Base-by-base conservation (phyloP, 2,113 vertebrate species). In the Stictonetta naevosa region DNA sequence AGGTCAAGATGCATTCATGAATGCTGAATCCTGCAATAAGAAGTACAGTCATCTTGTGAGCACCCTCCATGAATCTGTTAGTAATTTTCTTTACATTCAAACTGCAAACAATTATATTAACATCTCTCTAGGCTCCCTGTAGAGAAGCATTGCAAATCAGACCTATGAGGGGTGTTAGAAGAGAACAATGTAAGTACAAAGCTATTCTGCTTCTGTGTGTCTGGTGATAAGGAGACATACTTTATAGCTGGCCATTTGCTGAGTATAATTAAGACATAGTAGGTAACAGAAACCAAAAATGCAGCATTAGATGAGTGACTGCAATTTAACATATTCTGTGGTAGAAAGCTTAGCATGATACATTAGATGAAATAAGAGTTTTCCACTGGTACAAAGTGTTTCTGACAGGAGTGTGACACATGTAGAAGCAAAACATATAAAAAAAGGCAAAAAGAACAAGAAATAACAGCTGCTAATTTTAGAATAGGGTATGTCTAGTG, bases 141-240 rank as follows among this genome's bases (percentile, higher is more conserved):
- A 79, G 58, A 72, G 58, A 73, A 53, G 34, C 74, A 31, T 79
- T 96, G 93, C 77, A 75, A 83, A 92, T 46, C 59, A 93, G 62
- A 89, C 36, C 29, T 83, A 23, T 76, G 46, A 90, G 44, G 33
- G 17, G 2, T 84, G 58, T 78, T 85, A 81, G 64, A 85, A 85
- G n/a, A 76, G 60, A 96, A 89, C 83, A 94, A 85, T 46, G 8
- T 53, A 64, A 46, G 9, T 69, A 93, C n/a, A 60, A 93, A 87
- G 52, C 69, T 44, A 77, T 29, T 90, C 68, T 79, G n/a, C 81
- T 81, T 71, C 83, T 91, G 88, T 93, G 36, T 83, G 42, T 71
- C 64, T 94, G 46, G 13, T 83, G 95, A 96, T 96, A 97, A 95
- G 90, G 78, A 92, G 20, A 22, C 56, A 40, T 74, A 52, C 13